These are phyloP conservation scores for Romanogobio albipinnatus DNA, from an alignment of 2,113 vertebrate genomes.

Conservation along the genomic window DNA sequence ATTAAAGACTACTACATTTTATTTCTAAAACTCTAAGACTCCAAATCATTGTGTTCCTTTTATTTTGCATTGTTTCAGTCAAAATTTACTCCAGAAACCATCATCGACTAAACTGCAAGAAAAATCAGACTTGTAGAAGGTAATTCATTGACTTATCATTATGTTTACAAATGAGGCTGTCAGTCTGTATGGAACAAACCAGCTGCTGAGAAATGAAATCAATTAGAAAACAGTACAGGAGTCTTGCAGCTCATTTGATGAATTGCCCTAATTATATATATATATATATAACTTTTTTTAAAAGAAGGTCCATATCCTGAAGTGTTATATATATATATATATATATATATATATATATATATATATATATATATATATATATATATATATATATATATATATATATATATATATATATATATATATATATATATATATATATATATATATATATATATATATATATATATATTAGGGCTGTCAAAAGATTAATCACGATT, in stretches of 20 bases:
- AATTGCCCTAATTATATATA: constrained; percentile 45
- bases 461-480: too few relatives aligned
- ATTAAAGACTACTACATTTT: background rate
- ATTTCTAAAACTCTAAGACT: background rate
- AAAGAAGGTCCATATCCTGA: too few relatives aligned
- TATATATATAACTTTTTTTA: background rate
- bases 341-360: too few relatives aligned
- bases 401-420: too few relatives aligned
- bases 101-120: background rate
- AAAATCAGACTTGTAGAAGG: background rate
- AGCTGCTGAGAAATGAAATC: constrained; percentile 51
- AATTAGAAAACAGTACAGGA: constrained; percentile 45
- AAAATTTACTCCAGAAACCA: background rate
- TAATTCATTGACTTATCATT: constrained; percentile 53
- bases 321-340: too few relatives aligned
- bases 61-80: background rate
- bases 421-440: too few relatives aligned
- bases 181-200: constrained; percentile 34
- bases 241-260: constrained; percentile 26
- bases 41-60: background rate
- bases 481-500: too few relatives aligned
- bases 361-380: too few relatives aligned
- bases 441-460: too few relatives aligned
- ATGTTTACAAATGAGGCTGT: constrained; percentile 53
- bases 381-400: too few relatives aligned